Conservation (phyloP, 1,140 invertebrate genomes). For the Aphidius ervi region DNA sequence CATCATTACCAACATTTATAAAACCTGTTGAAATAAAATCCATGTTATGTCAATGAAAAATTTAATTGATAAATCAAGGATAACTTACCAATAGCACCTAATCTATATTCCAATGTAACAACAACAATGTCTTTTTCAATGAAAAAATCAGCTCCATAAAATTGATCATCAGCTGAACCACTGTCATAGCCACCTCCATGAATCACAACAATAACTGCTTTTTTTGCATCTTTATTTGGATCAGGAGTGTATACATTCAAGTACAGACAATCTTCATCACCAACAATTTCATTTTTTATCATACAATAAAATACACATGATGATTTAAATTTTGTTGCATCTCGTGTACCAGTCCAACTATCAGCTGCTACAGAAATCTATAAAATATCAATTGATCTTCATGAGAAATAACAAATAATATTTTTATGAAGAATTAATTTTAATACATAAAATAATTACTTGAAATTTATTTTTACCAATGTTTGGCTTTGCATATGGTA, state of each 20-base stretch:
- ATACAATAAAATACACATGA: slow-evolving; percentile 49
- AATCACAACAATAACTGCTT: slow-evolving; percentile 62
- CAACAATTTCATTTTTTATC: slow-evolving; percentile 38
- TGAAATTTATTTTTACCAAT: slow-evolving; percentile 63
- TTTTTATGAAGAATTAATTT: neutral
- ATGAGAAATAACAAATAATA: neutral
- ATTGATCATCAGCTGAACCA: slow-evolving; percentile 55
- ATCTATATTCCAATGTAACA: slow-evolving; percentile 65
- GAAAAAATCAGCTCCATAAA: slow-evolving; percentile 60
- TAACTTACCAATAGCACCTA: slow-evolving; percentile 59
- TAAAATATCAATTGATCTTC: slow-evolving; percentile 22
- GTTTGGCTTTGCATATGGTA: slow-evolving; percentile 65
- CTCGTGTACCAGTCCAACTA: slow-evolving; percentile 59
- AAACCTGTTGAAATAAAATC: slow-evolving; percentile 35
- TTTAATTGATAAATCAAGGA: neutral
- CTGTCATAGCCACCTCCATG: slow-evolving; percentile 60
- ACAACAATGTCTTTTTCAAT: slow-evolving; percentile 63
- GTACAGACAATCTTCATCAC: slow-evolving; percentile 67
- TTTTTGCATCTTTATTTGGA: slow-evolving; percentile 37
- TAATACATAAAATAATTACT: slow-evolving; percentile 28
- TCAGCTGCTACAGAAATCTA: slow-evolving; percentile 59
- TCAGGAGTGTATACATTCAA: slow-evolving; percentile 66
- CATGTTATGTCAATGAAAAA: neutral
- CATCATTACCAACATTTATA: slow-evolving; percentile 51
- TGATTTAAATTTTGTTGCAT: slow-evolving; percentile 58